Percentiles rank a stretch among this genome's conserved stretches.
Evolutionary conservation across 1,140 invertebrate genomes (phyloP).

Genomic region (Riptortus pedestris): DNA sequence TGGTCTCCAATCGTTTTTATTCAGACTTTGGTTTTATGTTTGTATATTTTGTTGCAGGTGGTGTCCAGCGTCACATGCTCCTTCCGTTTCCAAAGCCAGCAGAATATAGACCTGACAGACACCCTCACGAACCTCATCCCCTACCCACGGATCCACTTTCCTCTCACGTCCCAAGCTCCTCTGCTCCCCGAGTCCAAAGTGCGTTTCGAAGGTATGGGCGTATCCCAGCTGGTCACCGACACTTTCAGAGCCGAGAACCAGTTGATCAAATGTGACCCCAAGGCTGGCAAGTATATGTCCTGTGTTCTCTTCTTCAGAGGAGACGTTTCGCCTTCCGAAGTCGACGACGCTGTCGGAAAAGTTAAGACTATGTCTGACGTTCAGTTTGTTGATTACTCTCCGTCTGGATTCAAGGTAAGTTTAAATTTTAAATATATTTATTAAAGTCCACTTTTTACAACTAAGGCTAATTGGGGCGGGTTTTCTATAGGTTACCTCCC

Average conservation of each 20-base stretch:
- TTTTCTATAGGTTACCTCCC: background rate
- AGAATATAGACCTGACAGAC: constrained; percentile 53
- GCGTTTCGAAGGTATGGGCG: constrained; percentile 63
- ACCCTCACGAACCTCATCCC: constrained; percentile 58
- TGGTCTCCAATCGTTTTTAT: too few species aligned
- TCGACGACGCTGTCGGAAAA: constrained; percentile 72
- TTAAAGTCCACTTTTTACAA: background rate
- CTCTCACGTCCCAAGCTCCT: constrained; percentile 67
- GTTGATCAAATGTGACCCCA: constrained; percentile 49
- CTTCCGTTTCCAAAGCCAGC: constrained; percentile 50
- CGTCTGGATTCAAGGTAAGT: constrained; percentile 60
- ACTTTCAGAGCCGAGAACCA: constrained; percentile 43
- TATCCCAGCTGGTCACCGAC: constrained; percentile 38
- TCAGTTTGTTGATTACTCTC: constrained; percentile 69
- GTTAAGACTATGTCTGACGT: constrained; percentile 76
- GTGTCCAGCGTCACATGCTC: constrained; percentile 45
- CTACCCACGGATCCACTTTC: constrained; percentile 49
- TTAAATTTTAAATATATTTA: constrained; percentile 44
- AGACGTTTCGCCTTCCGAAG: constrained; percentile 67
- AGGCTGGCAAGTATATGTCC: constrained; percentile 66
- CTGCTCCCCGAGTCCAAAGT: constrained; percentile 71
- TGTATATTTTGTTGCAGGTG: constrained; percentile 29
- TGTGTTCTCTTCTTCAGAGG: constrained; percentile 40
- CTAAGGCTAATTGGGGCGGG: background rate
- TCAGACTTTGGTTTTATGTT: too few species aligned